A percentile compares a stretch with the other conserved stretches of the same genome.
Conservation (phyloP, 2,888 invertebrate genomes). For the Drosophila atripex region DNA sequence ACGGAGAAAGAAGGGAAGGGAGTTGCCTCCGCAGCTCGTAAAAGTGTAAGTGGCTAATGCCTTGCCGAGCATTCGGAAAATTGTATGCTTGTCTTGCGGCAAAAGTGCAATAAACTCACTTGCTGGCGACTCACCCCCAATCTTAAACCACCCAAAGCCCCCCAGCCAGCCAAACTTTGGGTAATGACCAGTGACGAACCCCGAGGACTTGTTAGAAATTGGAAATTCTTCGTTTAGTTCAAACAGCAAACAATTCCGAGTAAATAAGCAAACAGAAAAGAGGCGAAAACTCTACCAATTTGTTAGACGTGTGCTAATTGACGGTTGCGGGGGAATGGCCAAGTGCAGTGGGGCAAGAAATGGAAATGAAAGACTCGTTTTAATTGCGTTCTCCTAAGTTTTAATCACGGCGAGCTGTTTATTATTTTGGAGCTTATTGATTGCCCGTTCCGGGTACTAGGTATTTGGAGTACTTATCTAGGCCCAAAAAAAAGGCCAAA, state of each 20-base stretch:
- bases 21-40: conserved; percentile 15
- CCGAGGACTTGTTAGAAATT: conserved; percentile 53
- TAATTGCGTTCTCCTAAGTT: conserved; percentile 32
- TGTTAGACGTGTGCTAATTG: conserved; percentile 16
- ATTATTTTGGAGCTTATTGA: conserved; percentile 28
- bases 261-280: conserved; percentile 33
- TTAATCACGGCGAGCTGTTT: conserved; percentile 21
- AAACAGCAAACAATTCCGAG: conserved; percentile 16
- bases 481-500: conserved; percentile 10
- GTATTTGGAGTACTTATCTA: conserved; percentile 33
- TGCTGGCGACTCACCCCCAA: conserved; percentile 42
- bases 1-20: neutral
- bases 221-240: conserved; percentile 54
- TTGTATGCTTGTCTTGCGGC: conserved; percentile 65
- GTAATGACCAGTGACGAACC: conserved; percentile 61
- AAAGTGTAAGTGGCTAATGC: conserved; percentile 67
- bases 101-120: conserved; percentile 72
- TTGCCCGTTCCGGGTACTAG: conserved; percentile 23
- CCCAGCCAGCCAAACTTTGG: conserved; percentile 1
- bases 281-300: conserved; percentile 10
- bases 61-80: conserved; percentile 24
- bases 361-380: conserved; percentile 26
- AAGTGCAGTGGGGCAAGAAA: neutral
- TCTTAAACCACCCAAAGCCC: conserved; percentile 3
- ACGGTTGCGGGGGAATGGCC: neutral